These are phyloP conservation scores for Cydia amplana DNA, from an alignment of 1,140 invertebrate species.

Conservation along the genomic window DNA sequence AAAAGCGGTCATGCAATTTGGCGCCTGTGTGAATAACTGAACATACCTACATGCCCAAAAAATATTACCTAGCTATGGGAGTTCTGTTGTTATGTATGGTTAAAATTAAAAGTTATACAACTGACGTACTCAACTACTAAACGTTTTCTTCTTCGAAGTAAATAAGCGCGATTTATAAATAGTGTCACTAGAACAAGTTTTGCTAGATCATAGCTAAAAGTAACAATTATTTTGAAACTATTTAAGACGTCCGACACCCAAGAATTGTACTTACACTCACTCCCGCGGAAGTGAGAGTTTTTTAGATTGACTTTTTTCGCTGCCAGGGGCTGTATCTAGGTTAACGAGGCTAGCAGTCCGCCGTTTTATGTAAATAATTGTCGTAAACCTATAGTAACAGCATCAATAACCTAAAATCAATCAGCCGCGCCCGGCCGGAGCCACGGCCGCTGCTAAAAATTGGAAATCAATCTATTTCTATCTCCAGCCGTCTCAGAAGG, in stretches of 20 bases:
- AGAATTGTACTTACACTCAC: not conserved
- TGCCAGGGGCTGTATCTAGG: not conserved
- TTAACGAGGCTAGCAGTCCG: slow-evolving; percentile 6
- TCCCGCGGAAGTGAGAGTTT: not conserved
- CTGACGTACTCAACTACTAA: too few relatives aligned
- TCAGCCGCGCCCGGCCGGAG: slow-evolving; percentile 48
- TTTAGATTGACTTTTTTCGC: not conserved
- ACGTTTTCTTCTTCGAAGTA: too few relatives aligned
- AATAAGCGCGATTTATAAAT: too few relatives aligned
- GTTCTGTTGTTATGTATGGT: too few relatives aligned
- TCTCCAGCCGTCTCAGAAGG: slow-evolving; percentile 63
- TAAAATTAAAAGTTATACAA: too few relatives aligned
- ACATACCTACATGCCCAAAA: too few relatives aligned
- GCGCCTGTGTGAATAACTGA: too few relatives aligned
- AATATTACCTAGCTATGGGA: too few relatives aligned
- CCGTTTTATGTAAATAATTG: slow-evolving; percentile 32
- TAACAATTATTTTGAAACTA: not conserved
- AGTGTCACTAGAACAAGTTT: too few relatives aligned
- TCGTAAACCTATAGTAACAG: slow-evolving; percentile 44
- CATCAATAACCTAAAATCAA: slow-evolving; percentile 61
- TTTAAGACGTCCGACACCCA: not conserved
- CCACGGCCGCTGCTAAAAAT: slow-evolving; percentile 54
- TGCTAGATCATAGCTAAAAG: too few relatives aligned
- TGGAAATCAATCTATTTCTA: slow-evolving; percentile 75
- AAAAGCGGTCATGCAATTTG: too few relatives aligned